Conservation (phyloP, 2,113 vertebrate genomes). For the Pitta sordida region DNA sequence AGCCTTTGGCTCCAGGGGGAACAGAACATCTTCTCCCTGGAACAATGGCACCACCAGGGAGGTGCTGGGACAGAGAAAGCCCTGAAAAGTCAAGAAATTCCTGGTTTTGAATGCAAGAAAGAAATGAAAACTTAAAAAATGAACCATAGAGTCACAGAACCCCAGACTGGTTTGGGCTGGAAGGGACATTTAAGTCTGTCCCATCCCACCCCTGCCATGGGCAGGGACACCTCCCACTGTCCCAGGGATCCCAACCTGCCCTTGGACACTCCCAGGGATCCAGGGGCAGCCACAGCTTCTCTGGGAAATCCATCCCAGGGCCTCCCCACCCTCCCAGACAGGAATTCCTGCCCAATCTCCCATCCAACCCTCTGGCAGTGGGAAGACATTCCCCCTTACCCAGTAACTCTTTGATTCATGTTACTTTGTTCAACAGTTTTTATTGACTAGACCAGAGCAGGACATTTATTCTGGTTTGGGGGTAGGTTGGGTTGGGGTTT, state of each 20-base stretch:
- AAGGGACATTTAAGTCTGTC: background rate
- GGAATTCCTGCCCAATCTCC: background rate
- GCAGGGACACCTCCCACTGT: background rate
- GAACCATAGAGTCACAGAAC: background rate
- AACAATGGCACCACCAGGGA: too few species aligned
- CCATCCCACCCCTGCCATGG: background rate
- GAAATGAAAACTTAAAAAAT: background rate
- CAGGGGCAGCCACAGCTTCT: background rate
- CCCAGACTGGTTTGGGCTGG: accelerated
- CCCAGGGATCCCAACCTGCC: background rate
- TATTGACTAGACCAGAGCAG: background rate
- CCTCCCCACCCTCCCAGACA: background rate
- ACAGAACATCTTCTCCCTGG: background rate
- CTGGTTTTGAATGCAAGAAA: background rate
- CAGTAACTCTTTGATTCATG: background rate
- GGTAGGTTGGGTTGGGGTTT: accelerated
- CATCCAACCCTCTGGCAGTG: accelerated
- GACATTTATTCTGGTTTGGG: too few species aligned
- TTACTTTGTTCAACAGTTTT: background rate
- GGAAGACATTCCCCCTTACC: background rate
- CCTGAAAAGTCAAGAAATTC: background rate
- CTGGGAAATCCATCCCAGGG: background rate
- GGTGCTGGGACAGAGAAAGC: background rate
- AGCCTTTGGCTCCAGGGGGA: background rate
- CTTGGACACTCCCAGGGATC: background rate